Base-by-base conservation (phyloP, 2,113 vertebrate species). In the Perca flavescens region DNA sequence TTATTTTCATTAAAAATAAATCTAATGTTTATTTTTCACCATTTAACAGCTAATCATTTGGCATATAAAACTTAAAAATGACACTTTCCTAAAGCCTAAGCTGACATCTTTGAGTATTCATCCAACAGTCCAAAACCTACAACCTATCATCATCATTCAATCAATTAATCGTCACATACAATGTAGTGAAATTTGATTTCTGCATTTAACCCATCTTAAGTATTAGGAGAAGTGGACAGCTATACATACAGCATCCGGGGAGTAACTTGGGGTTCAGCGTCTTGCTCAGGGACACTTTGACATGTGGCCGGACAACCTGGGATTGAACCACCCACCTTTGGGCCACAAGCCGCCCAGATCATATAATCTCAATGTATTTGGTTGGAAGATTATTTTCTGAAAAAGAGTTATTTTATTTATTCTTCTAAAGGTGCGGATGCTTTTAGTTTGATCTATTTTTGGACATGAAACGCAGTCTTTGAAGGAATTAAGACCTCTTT, bases 371-470 rank as follows among this genome's bases (percentile, higher is more conserved):
- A 11, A 28, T 49, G 1, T 50, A 49, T n/a, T 21, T 68, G 47
- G 14, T 31, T 25, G 5, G 40, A 63, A 40, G 53, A 58, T 46
- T 0, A 56, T 57, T 53, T 66, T 79, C 79, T 36, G 16, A 60
- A n/a, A 52, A 40, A 25, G 22, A 11, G 17, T 75, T 21, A 43
- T 61, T 11, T 50, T 13, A 21, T 21, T 34, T 11, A 28, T 5
- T 54, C n/a, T 21, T 25, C 8, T 22, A 7, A 9, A 54, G 57
- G 50, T 43, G 17, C 52, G 47, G n/a, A 49, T 36, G 40, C 25
- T 46, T 22, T 62, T 28, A 61, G 14, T 28, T 40, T 46, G 10
- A 63, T 65, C 70, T 82, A 77, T 8, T 74, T 90, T 74, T 52
- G 60, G 50, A 54, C n/a, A 12, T 22, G 14, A 77, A 31, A 57